Evolutionary conservation across 2,888 invertebrate species (phyloP).

Genomic region (Caenorhabditis sp.): DNA sequence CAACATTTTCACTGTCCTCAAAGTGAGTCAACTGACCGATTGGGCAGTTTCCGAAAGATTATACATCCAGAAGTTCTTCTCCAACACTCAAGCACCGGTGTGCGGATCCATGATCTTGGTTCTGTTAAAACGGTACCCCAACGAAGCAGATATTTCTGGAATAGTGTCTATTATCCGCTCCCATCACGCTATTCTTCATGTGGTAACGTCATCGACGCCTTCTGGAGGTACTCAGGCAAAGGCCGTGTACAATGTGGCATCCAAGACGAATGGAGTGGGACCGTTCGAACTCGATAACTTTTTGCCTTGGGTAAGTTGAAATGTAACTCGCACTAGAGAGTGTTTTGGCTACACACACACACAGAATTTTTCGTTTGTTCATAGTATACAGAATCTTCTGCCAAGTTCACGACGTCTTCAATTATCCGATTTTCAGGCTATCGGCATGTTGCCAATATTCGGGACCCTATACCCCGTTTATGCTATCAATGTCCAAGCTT

Average conservation of each 20-base stretch:
- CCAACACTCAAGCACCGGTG: slow-evolving; percentile 7
- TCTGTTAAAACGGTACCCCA: slow-evolving; percentile 1
- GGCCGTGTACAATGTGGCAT: background rate
- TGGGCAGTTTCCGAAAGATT: background rate
- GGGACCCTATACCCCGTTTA: slow-evolving; percentile 1
- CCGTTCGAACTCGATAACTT: background rate
- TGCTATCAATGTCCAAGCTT: background rate
- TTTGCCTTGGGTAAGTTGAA: background rate
- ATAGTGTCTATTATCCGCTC: background rate
- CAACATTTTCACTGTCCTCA: background rate
- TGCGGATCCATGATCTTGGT: background rate
- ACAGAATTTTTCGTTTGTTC: no score
- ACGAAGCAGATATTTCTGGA: background rate
- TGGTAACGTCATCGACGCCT: background rate
- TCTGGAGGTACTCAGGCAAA: slow-evolving; percentile 4
- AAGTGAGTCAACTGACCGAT: background rate
- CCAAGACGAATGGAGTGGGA: background rate
- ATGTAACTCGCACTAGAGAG: no score
- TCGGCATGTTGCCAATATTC: background rate
- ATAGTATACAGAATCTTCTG: no score
- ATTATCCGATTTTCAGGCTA: background rate
- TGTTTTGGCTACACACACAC: no score
- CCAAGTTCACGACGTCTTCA: no score
- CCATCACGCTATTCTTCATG: background rate
- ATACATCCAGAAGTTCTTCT: background rate